phyloP scores from a whole-genome alignment of 2,888 invertebrate species.

The Torymus aiolomorphi region DNA sequence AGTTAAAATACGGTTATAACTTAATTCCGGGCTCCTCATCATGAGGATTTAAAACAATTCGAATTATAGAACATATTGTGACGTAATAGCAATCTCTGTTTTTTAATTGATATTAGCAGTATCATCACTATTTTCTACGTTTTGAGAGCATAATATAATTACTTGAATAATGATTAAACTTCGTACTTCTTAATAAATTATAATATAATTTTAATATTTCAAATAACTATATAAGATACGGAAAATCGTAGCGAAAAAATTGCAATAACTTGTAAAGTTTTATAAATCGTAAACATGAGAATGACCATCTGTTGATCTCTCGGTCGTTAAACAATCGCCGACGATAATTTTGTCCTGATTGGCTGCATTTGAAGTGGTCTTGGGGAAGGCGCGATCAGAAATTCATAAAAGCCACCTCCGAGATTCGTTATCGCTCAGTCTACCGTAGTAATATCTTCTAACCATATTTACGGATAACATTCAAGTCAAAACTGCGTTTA shows the following conservation, averaged over 20 bases:
- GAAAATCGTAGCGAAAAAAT: neutral
- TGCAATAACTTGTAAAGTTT: constrained; percentile 21
- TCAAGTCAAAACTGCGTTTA: neutral
- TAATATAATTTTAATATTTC: neutral
- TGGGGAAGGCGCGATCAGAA: constrained; percentile 32
- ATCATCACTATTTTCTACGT: too few relatives aligned
- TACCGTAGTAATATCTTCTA: constrained; percentile 4
- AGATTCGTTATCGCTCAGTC: constrained; percentile 27
- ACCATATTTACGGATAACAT: neutral
- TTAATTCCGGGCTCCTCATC: too few relatives aligned
- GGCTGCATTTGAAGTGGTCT: constrained; percentile 27
- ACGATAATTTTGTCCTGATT: constrained; percentile 14
- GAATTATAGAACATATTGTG: too few relatives aligned
- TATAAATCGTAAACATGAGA: constrained; percentile 17
- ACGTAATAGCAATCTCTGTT: too few relatives aligned
- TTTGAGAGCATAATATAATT: too few relatives aligned
- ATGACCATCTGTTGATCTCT: constrained; percentile 35
- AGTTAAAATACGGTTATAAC: too few relatives aligned
- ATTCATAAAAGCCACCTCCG: constrained; percentile 33
- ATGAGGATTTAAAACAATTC: too few relatives aligned
- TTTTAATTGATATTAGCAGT: too few relatives aligned
- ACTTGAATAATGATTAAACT: too few relatives aligned
- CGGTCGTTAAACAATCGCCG: constrained; percentile 15
- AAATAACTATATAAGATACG: neutral
- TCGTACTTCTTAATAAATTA: neutral